These are phyloP conservation scores for Stichodactyla helianthus DNA, from an alignment of 64 coral and sea anemone genomes.

Conservation along the genomic window DNA sequence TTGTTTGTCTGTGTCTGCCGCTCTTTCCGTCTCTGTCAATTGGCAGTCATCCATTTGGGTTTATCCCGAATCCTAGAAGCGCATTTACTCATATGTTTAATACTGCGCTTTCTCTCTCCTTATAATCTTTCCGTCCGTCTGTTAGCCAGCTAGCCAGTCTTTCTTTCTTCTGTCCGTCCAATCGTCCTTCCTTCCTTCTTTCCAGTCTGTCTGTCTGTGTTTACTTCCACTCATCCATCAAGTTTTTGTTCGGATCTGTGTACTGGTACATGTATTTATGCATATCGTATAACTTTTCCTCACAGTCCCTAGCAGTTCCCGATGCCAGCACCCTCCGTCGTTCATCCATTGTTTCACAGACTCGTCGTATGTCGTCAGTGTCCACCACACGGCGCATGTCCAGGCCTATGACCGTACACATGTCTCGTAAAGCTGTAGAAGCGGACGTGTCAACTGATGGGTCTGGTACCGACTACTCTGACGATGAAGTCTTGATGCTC, in stretches of 20 bases:
- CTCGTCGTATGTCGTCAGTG: slow-evolving; percentile 54
- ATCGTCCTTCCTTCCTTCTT: background rate
- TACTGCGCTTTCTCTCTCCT: background rate
- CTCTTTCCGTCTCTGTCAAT: background rate
- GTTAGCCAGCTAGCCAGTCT: background rate
- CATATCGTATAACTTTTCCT: background rate
- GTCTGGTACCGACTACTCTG: slow-evolving; percentile 90
- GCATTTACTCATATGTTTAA: too few species aligned
- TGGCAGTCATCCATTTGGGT: background rate
- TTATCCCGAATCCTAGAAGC: too few species aligned
- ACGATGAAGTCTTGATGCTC: slow-evolving; percentile 85
- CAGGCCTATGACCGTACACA: slow-evolving; percentile 64
- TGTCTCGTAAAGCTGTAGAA: slow-evolving; percentile 88
- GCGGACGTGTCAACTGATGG: slow-evolving; percentile 76
- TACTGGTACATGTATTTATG: background rate
- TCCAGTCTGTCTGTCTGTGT: too few species aligned
- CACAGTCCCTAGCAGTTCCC: slow-evolving; percentile 69
- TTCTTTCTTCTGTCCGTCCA: background rate
- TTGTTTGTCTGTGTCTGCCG: background rate
- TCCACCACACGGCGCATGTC: slow-evolving; percentile 50
- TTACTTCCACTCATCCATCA: too few species aligned
- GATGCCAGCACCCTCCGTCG: slow-evolving; percentile 58
- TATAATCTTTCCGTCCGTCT: background rate
- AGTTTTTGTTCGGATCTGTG: too few species aligned
- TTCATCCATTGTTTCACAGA: slow-evolving; percentile 26